phyloP scores from a whole-genome alignment of 1,140 invertebrate genomes.

The Sesamia nonagrioides region DNA sequence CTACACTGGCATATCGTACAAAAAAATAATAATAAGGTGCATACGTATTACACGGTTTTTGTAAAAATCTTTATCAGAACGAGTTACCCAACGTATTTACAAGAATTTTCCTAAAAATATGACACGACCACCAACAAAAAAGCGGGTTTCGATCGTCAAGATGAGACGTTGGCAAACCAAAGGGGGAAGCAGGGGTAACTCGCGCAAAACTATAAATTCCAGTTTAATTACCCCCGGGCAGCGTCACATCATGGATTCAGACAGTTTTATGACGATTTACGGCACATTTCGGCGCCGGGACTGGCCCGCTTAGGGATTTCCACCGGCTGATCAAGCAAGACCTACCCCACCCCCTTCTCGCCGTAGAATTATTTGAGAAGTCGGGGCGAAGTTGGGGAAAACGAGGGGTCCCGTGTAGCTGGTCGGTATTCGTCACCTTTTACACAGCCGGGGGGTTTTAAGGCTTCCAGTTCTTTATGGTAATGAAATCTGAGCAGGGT shows the following conservation, averaged over 20 bases:
- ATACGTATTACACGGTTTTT: too few species aligned
- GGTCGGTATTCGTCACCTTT: constrained; percentile 84
- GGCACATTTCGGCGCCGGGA: constrained; percentile 88
- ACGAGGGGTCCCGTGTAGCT: constrained; percentile 56
- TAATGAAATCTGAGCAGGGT: constrained; percentile 87
- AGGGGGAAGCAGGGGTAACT: constrained; percentile 66
- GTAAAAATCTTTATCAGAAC: too few species aligned
- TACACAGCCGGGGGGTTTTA: constrained; percentile 85
- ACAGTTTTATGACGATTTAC: constrained; percentile 92
- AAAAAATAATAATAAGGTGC: too few species aligned
- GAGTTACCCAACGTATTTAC: not conserved
- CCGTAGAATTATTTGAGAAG: constrained; percentile 30
- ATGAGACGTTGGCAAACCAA: constrained; percentile 59
- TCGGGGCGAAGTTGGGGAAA: constrained; percentile 44
- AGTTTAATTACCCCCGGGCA: constrained; percentile 90
- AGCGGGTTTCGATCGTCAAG: constrained; percentile 39
- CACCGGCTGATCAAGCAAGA: constrained; percentile 65
- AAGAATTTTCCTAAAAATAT: constrained; percentile 23
- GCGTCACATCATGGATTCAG: constrained; percentile 90
- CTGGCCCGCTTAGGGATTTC: constrained; percentile 84
- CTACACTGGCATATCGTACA: too few species aligned
- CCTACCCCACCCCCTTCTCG: constrained; percentile 56
- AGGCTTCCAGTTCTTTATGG: constrained; percentile 87
- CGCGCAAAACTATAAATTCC: constrained; percentile 89
- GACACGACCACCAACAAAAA: constrained; percentile 39